A percentile compares a stretch with the other conserved stretches of the same genome.
phyloP scores from a whole-genome alignment of 2,888 invertebrate species.

The Leptopilina drosophilae region DNA sequence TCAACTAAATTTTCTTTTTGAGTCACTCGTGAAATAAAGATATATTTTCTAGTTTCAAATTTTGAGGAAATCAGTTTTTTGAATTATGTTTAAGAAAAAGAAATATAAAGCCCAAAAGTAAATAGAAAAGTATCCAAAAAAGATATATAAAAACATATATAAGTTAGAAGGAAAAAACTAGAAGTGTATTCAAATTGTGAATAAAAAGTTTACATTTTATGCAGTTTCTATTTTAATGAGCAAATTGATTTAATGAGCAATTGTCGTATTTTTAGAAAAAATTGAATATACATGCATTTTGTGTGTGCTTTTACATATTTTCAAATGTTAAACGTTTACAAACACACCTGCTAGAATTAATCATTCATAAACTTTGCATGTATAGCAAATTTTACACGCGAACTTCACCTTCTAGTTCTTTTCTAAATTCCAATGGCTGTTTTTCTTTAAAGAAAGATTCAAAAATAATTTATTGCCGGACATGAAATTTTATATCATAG shows the following conservation, averaged over 20 bases:
- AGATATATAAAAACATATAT: neutral
- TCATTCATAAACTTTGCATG: neutral
- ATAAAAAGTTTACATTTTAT: too few relatives aligned
- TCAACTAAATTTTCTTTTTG: neutral
- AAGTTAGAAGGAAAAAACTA: too few relatives aligned
- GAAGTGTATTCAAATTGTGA: too few relatives aligned
- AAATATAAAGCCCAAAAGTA: neutral
- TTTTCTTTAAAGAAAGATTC: neutral
- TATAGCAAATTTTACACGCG: conserved; percentile 7
- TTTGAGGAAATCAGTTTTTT: neutral
- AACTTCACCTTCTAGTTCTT: conserved; percentile 14
- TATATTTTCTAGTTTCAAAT: neutral
- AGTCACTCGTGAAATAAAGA: neutral
- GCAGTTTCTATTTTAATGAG: neutral
- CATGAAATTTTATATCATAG: too few relatives aligned
- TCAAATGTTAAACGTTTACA: conserved; percentile 34
- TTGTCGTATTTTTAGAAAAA: neutral
- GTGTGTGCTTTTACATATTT: neutral
- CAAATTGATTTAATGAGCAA: neutral
- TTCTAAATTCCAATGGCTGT: neutral
- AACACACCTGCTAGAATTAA: conserved; percentile 12
- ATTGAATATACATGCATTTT: neutral
- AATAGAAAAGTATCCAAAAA: neutral
- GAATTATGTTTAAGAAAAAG: neutral
- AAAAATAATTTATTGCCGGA: too few relatives aligned